Base-by-base conservation (phyloP, 2,888 invertebrate species). In the Herminia tarsipennalis region DNA sequence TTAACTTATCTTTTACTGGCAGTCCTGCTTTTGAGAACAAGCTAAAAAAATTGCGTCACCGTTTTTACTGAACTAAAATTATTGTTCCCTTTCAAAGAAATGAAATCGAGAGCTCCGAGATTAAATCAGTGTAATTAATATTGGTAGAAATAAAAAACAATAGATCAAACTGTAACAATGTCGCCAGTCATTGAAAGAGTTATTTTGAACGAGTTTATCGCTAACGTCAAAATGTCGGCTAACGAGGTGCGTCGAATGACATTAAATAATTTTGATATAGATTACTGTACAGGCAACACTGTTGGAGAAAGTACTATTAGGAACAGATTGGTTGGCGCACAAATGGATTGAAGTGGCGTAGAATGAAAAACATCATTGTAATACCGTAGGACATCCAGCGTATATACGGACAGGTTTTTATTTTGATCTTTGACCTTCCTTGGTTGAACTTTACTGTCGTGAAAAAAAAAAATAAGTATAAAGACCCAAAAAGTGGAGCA, bases 251-350 rank as follows among this genome's bases (percentile, higher is more conserved):
- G 8, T 14, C 3, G 1, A 8, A 28, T n/a, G 27, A 66, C n/a
- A n/a, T 71, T 68, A 66, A 73, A 75, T 78, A 70, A 66, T 68
- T 56, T 64, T 56, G 59, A 48, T 47, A 53, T 42, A 45, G 58
- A 59, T 54, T 62, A 66, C 57, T n/a, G n/a, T 60, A 53, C 63
- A 63, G 61, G 63, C 55, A 65, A 49, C 44, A 49, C 58, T n/a
- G n/a, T 65, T 49, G 54, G 58, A 52, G 44, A 49, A 42, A 45
- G 79, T 76, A 78, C 73, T 64, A 46, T 59, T 52, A 49, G 35
- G 44, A 38, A 47, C 63, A 56, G 49, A 13, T 29, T 33, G 18
- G n/a, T 34, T 17, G 0, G 13, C n/a, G n/a, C n/a, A n/a, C n/a
- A n/a, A n/a, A n/a, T n/a, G n/a, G n/a, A n/a, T n/a, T n/a, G n/a